Evolutionary conservation across 2,797 vertebrate genomes (phyloP).

Genomic region (Morus bassanus): DNA sequence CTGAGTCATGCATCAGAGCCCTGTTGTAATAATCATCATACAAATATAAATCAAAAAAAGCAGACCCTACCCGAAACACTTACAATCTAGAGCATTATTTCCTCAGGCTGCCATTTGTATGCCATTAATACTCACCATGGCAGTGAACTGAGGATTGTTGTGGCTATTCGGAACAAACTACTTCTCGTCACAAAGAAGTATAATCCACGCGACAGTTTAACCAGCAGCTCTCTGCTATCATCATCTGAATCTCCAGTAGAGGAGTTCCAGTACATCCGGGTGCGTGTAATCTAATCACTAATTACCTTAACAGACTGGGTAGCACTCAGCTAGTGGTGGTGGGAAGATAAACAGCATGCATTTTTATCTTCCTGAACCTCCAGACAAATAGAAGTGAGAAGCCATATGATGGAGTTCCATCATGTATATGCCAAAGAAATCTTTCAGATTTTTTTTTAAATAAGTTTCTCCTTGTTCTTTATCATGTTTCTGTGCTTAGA

Average conservation of each 20-base stretch:
- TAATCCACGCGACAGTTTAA: conserved; percentile 68
- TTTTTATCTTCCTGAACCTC: background rate
- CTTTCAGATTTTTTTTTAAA: background rate
- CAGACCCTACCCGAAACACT: background rate
- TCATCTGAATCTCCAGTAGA: conserved; percentile 88
- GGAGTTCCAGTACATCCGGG: conserved; percentile 98
- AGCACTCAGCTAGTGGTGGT: background rate
- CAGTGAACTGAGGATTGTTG: conserved; percentile 89
- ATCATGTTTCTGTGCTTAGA: background rate
- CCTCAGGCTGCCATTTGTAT: conserved; percentile 94
- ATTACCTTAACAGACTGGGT: background rate
- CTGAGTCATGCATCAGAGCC: background rate
- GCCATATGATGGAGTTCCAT: background rate
- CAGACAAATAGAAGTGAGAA: background rate
- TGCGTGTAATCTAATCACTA: conserved; percentile 38
- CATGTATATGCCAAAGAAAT: background rate
- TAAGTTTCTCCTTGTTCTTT: background rate
- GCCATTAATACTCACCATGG: conserved; percentile 96
- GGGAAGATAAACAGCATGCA: background rate
- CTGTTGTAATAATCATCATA: background rate
- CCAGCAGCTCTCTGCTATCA: conserved; percentile 57
- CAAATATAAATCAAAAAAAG: background rate
- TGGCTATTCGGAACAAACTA: conserved; percentile 95
- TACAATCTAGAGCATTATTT: conserved; percentile 16
- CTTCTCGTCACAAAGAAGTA: conserved; percentile 94